Percentiles rank a stretch among this genome's conserved stretches.
Conservation (phyloP, 2,888 invertebrate genomes). For the Barypeithes pellucidus region DNA sequence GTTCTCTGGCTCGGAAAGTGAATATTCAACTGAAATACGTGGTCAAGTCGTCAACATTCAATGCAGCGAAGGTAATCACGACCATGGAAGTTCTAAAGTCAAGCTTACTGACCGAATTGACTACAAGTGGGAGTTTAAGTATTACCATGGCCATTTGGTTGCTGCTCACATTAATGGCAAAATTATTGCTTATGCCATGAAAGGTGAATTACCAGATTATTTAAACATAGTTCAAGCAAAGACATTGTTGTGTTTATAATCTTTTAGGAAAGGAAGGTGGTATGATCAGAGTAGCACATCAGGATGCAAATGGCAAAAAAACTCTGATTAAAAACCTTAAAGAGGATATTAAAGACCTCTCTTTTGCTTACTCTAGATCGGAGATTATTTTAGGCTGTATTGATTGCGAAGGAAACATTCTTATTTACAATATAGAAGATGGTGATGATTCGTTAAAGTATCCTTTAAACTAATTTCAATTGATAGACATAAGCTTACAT, state of each 20-base stretch:
- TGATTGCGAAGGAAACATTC: conserved; percentile 88
- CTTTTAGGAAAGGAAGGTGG: conserved; percentile 73
- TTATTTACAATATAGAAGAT: conserved; percentile 85
- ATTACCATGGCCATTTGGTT: conserved; percentile 89
- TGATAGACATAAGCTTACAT: too few species aligned
- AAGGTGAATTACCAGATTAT: conserved; percentile 75
- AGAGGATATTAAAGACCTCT: conserved; percentile 91
- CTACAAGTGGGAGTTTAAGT: conserved; percentile 93
- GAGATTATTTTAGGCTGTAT: conserved; percentile 89
- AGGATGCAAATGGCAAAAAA: conserved; percentile 79
- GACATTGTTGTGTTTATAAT: neutral
- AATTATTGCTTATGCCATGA: conserved; percentile 92
- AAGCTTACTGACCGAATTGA: conserved; percentile 90
- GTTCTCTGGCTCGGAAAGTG: conserved; percentile 66
- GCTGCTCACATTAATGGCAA: conserved; percentile 90
- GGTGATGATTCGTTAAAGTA: conserved; percentile 75
- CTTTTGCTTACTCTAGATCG: conserved; percentile 88
- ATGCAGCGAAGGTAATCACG: conserved; percentile 81
- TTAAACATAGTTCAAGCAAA: neutral
- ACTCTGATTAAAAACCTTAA: conserved; percentile 90
- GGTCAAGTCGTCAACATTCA: conserved; percentile 78
- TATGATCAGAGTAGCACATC: conserved; percentile 89
- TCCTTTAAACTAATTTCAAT: too few species aligned
- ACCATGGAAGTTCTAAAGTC: conserved; percentile 90
- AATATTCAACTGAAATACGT: conserved; percentile 66